Evolutionary conservation across 2,888 invertebrate species (phyloP), one percentile per base, ranked within the genome.

Genomic region (Lasioglossum oenotherae): DNA sequence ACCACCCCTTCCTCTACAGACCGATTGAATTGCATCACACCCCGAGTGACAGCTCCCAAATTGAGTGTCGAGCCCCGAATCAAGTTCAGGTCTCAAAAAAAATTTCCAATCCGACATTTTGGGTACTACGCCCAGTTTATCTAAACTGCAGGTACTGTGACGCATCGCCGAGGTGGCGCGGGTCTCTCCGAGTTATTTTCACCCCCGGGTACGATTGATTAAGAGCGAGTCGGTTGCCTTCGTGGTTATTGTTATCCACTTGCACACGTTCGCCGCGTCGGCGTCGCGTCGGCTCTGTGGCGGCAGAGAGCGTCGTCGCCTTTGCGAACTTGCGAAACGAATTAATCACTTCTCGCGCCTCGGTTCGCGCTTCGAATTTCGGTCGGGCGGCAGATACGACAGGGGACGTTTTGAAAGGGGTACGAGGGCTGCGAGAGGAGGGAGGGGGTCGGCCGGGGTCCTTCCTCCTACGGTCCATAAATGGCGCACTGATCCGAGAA

Each of bases 401-500:
- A 53, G 38, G 71, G 80, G 31, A 69, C 74, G 84, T 76, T 76
- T n/a, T 35, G 64, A 77, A 49, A 75, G 60, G 80, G 72, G 38
- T 46, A 76, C 38, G 78, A n/a, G n/a, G 41, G 74, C 6, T 31
- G 19, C 35, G 10, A 38, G 4, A 46, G 74, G 71, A 79, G 16
- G 76, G 73, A 73, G 41, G 74, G 78, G 77, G n/a, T n/a, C 79
- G 74, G 67, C 19, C 38, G 38, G 75, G 76, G 85, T 85, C 82
- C 86, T 82, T 81, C 83, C 86, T 82, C 88, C 87, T 82, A 88
- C 86, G 88, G 88, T 87, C 86, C 87, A 89, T 87, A 91, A 92
- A 91, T 87, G 89, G 88, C 80, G 88, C 93, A 92, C 90, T 92
- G 92, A 94, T 93, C 93, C 91, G 92, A 91, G 92, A 92, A 92